Evolutionary conservation across 2,888 invertebrate species (phyloP), one percentile per base, ranked within the genome.

Genomic region (Rhagonycha fulva): DNA sequence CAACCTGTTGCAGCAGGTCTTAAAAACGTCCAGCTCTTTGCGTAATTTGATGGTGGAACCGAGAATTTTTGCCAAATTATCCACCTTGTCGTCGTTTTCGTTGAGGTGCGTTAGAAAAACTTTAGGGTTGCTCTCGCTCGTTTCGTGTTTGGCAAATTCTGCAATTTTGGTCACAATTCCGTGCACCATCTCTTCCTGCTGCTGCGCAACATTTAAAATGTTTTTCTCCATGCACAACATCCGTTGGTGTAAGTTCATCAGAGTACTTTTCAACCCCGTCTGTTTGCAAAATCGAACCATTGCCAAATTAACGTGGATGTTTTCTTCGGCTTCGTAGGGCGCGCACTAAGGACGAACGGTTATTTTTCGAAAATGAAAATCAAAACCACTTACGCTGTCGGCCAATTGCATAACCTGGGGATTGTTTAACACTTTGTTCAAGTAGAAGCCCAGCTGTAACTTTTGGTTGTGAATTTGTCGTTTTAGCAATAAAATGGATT

Each of bases 401-500:
- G 85, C 82, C 9, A 86, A 79, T 62, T 83, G 78, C n/a, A 75
- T 60, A 26, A 86, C 80, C 74, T 82, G 82, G 0, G 80, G 72
- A 12, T 76, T 77, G 26, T 75, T 79, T 11, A 85, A 76, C 14
- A 82, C 82, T 71, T 80, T 84, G 47, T 82, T 81, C 14, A 86
- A 78, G 74, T 86, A 86, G 78, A 84, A 86, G 23, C 81, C 79
- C 60, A 86, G 75, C 75, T 86, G 86, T 26, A 82, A 71, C 78
- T 85, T 85, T 72, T 86, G 86, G 69, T 85, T 86, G 63, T 83
- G 80, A 11, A 85, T 30, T 78, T 85, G 85, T 23, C 82, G 81
- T 73, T 82, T 81, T n/a, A 86, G 76, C 28, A 68, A 75, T 10
- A 77, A 79, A 14, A 86, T 86, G 9, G 78, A 77, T 72, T 79